Conservation (phyloP, 2,113 vertebrate species). For the Oenanthe oenanthe region DNA sequence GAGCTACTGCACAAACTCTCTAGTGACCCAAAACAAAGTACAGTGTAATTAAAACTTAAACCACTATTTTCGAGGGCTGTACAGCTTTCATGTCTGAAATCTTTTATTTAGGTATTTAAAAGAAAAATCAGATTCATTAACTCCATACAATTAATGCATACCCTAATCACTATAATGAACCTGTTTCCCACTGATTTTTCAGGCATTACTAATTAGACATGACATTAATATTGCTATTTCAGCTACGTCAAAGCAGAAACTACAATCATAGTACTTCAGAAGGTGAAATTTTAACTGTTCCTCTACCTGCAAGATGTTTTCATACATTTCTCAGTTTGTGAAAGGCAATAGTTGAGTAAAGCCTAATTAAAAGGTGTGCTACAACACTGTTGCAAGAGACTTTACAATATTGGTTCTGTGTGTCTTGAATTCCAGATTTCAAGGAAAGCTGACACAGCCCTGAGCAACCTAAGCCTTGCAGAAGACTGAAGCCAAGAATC, state of each 20-base stretch:
- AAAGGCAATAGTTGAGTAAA: neutral
- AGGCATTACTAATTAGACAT: neutral
- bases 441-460: neutral
- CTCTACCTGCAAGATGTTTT: neutral
- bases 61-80: neutral
- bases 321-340: neutral
- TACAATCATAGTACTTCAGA: neutral
- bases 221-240: neutral
- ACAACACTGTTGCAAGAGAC: neutral
- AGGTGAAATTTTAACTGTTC: neutral
- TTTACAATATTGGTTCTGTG: neutral
- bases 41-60: neutral
- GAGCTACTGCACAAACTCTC: neutral
- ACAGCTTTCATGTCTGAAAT: neutral
- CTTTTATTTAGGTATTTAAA: neutral
- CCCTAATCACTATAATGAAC: neutral
- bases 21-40: neutral
- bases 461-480: neutral
- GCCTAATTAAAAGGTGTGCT: neutral
- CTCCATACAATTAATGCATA: neutral
- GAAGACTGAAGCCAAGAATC: neutral
- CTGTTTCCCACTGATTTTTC: conserved; percentile 3
- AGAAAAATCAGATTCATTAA: neutral
- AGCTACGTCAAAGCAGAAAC: neutral
- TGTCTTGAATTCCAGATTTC: neutral